Evolutionary conservation across 2,888 invertebrate genomes (phyloP).

Genomic region (Pyralis farinalis): DNA sequence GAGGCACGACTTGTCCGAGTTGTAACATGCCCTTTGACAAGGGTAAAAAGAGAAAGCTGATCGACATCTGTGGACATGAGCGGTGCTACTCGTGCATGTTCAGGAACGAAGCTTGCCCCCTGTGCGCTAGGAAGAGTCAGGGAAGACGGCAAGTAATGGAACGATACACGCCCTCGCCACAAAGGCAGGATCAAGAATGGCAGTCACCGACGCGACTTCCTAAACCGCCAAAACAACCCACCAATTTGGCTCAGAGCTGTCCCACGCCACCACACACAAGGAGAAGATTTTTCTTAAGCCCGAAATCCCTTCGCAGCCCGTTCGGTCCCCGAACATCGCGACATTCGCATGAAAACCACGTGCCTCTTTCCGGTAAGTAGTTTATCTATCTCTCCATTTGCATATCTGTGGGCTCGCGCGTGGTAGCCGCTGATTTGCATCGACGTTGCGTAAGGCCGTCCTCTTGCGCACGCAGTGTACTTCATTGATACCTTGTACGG

Average conservation of each 20-base stretch:
- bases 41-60: slow-evolving; percentile 96
- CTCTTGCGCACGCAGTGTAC: slow-evolving; percentile 40
- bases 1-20: slow-evolving; percentile 88
- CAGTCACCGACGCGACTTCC: slow-evolving; percentile 80
- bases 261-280: slow-evolving; percentile 90
- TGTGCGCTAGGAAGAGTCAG: slow-evolving; percentile 83
- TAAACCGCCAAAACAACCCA: slow-evolving; percentile 80
- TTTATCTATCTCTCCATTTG: slow-evolving; percentile 33
- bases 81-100: slow-evolving; percentile 97
- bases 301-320: slow-evolving; percentile 90
- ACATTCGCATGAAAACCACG: slow-evolving; percentile 82
- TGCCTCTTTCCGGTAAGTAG: slow-evolving; percentile 86
- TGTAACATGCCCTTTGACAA: slow-evolving; percentile 97
- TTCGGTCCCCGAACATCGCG: slow-evolving; percentile 80
- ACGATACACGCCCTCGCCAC: slow-evolving; percentile 68
- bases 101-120: slow-evolving; percentile 94
- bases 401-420: slow-evolving; percentile 46
- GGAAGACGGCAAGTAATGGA: slow-evolving; percentile 64
- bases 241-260: slow-evolving; percentile 84
- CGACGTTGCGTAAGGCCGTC: slow-evolving; percentile 45
- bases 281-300: slow-evolving; percentile 90
- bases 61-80: slow-evolving; percentile 97
- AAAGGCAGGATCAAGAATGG: slow-evolving; percentile 66
- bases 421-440: slow-evolving; percentile 47
- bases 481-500: slow-evolving; percentile 56